Percentiles rank a stretch among this genome's conserved stretches.
phyloP scores from a whole-genome alignment of 2,888 invertebrate species.

The Lasioglossum leucozonium region DNA sequence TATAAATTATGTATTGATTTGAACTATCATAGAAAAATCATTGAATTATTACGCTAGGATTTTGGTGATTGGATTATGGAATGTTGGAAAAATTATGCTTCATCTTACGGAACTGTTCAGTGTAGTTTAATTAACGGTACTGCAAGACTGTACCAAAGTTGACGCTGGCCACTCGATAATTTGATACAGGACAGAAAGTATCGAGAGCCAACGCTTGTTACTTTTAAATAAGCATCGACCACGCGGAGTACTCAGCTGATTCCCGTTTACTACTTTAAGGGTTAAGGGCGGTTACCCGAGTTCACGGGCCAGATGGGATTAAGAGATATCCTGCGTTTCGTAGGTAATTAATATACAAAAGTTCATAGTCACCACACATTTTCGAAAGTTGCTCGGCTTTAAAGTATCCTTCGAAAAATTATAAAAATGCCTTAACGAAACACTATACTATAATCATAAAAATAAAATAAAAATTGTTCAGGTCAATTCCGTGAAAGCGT shows the following conservation, averaged over 20 bases:
- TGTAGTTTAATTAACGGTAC: too few relatives aligned
- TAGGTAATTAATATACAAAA: background rate
- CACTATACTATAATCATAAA: too few relatives aligned
- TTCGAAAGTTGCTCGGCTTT: background rate
- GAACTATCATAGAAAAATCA: too few relatives aligned
- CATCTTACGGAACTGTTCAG: too few relatives aligned
- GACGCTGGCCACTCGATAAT: background rate
- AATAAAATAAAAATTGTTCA: too few relatives aligned
- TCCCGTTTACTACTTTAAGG: background rate
- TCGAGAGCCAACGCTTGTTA: background rate
- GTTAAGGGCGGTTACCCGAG: background rate
- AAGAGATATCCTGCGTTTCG: background rate
- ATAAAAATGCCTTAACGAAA: background rate
- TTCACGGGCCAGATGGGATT: background rate
- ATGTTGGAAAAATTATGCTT: too few relatives aligned
- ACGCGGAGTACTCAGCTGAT: background rate
- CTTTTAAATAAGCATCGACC: background rate
- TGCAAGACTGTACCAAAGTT: background rate
- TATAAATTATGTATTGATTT: too few relatives aligned
- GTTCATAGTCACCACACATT: background rate
- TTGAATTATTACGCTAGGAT: too few relatives aligned
- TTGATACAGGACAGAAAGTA: background rate
- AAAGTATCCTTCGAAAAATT: background rate
- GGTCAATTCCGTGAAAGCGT: background rate
- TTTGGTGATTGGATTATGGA: too few relatives aligned